Percentiles rank a stretch among this genome's conserved stretches.
These are phyloP conservation scores for Crotophaga sulcirostris DNA, from an alignment of 2,113 vertebrate genomes.

Conservation along the genomic window DNA sequence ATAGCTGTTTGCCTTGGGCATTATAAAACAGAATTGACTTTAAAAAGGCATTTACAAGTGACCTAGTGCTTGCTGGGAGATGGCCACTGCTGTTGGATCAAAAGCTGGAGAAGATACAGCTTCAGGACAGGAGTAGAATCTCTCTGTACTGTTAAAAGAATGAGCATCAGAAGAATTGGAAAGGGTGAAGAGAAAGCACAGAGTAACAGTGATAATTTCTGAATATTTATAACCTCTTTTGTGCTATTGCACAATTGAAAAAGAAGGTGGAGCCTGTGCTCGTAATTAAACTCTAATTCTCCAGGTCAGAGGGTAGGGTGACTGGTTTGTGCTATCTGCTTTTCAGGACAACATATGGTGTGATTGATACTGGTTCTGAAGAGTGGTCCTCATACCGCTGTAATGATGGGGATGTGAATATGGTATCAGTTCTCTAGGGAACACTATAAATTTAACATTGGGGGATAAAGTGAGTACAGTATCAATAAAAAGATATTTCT, in stretches of 20 bases:
- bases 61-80: background rate
- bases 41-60: conserved; percentile 47
- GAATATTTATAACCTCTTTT: conserved; percentile 46
- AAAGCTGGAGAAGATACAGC: conserved; percentile 28
- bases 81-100: conserved; percentile 27
- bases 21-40: conserved; percentile 39
- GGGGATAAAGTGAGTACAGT: conserved; percentile 26
- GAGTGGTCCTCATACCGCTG: background rate
- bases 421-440: background rate
- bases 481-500: conserved; percentile 60
- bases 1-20: conserved; percentile 43
- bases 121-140: conserved; percentile 17
- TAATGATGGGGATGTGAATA: conserved; percentile 1
- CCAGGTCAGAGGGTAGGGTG: background rate
- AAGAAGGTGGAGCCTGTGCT: conserved; percentile 5
- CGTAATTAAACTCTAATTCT: conserved; percentile 17
- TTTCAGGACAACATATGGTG: background rate
- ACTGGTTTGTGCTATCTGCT: background rate
- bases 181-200: background rate
- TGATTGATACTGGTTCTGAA: background rate
- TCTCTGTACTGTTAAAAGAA: conserved; percentile 19
- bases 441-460: background rate
- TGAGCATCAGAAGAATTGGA: background rate
- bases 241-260: background rate
- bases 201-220: background rate